Conservation (phyloP, 2,797 vertebrate species). For the Pangasius djambal region DNA sequence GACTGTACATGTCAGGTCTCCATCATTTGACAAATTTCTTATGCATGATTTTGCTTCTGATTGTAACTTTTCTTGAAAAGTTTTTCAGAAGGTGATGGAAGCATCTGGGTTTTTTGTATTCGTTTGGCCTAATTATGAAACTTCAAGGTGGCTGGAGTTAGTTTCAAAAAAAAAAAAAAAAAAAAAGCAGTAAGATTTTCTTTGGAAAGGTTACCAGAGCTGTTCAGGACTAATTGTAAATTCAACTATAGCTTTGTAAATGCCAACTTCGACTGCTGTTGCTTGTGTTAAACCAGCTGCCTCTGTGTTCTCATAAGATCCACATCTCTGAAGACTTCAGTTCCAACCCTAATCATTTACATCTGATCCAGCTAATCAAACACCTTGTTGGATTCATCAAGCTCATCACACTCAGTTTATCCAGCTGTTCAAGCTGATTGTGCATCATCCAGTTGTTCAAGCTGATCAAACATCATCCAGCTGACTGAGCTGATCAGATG, state of each 20-base stretch:
- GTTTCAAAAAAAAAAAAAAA: background rate
- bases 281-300: slow-evolving; percentile 32
- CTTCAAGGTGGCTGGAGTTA: background rate
- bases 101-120: background rate
- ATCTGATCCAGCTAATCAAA: background rate
- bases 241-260: slow-evolving; percentile 19
- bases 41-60: slow-evolving; percentile 37
- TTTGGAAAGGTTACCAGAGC: background rate
- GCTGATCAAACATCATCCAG: background rate
- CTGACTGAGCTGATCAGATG: background rate
- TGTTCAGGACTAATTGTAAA: slow-evolving; percentile 8
- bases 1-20: slow-evolving; percentile 24
- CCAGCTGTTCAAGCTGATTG: background rate
- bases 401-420: background rate
- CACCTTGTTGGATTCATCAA: background rate
- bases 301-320: background rate
- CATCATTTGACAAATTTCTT: background rate
- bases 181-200: background rate
- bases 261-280: background rate
- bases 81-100: background rate
- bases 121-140: background rate
- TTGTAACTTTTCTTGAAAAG: background rate
- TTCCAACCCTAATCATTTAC: background rate
- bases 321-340: background rate
- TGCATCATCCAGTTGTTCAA: background rate